These are phyloP conservation scores for Parambassis ranga DNA, from an alignment of 2,797 vertebrate genomes.

Conservation along the genomic window DNA sequence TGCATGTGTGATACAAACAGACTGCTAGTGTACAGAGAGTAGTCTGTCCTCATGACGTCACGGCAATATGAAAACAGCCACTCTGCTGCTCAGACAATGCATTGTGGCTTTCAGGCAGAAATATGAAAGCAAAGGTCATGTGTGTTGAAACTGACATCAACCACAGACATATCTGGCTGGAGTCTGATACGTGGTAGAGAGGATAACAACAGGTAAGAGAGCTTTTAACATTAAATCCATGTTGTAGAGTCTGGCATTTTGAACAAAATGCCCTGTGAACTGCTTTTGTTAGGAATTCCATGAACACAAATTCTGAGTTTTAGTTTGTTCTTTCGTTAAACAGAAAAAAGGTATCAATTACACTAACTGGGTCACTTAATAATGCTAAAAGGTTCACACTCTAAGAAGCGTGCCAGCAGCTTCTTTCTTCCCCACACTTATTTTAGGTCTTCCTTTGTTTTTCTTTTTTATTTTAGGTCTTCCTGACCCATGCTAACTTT, in stretches of 20 bases:
- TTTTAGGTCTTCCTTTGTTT: too few relatives aligned
- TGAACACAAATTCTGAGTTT: too few relatives aligned
- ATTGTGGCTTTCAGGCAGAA: background rate
- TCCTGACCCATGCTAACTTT: background rate
- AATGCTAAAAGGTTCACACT: background rate
- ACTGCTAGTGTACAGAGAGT: constrained; percentile 32
- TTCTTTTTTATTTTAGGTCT: too few relatives aligned
- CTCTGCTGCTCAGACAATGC: background rate
- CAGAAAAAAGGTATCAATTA: background rate
- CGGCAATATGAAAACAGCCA: background rate
- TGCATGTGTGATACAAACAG: background rate
- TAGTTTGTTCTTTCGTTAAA: too few relatives aligned
- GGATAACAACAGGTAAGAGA: constrained; percentile 19
- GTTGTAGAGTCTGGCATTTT: too few relatives aligned
- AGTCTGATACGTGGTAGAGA: background rate
- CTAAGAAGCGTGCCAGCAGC: background rate
- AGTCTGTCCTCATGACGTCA: constrained; percentile 42
- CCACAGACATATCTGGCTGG: background rate
- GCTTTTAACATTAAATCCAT: background rate
- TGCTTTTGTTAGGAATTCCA: background rate
- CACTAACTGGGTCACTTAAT: background rate
- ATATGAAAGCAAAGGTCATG: background rate
- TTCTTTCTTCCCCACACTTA: background rate
- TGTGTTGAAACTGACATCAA: background rate
- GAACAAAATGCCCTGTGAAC: background rate